Evolutionary conservation across 2,113 vertebrate species (phyloP).

Genomic region (Gobiocypris rarus): DNA sequence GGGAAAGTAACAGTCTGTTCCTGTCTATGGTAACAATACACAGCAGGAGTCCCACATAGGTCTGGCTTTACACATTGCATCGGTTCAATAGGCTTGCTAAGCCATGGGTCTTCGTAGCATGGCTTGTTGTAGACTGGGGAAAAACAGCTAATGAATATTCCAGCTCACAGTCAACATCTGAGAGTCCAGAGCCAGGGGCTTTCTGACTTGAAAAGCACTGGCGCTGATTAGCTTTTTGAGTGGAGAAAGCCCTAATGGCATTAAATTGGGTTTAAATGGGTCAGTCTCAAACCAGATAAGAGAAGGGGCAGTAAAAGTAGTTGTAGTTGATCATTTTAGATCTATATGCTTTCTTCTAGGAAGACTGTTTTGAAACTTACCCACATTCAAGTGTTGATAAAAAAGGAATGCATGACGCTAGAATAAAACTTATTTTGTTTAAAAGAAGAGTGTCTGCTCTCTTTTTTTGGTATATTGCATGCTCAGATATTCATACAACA

Average conservation of each 20-base stretch:
- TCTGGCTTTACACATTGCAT: conserved; percentile 6
- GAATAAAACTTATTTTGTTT: too few relatives aligned
- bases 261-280: not conserved
- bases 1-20: conserved; percentile 27
- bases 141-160: conserved; percentile 34
- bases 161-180: conserved; percentile 7
- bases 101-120: not conserved
- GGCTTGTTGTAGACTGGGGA: not conserved
- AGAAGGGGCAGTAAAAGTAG: not conserved
- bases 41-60: not conserved
- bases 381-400: too few relatives aligned
- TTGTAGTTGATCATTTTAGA: not conserved
- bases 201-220: conserved; percentile 20
- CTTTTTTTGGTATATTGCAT: too few relatives aligned
- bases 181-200: conserved; percentile 10
- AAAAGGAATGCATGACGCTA: too few relatives aligned
- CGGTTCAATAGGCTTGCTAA: not conserved
- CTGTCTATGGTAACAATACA: conserved; percentile 1
- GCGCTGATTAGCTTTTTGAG: not conserved
- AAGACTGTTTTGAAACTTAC: too few relatives aligned
- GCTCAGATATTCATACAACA: too few relatives aligned
- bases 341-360: not conserved
- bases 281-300: not conserved
- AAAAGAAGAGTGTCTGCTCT: too few relatives aligned
- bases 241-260: not conserved